phyloP scores from a whole-genome alignment of 2,888 invertebrate species.

The Allolobophora icterica region DNA sequence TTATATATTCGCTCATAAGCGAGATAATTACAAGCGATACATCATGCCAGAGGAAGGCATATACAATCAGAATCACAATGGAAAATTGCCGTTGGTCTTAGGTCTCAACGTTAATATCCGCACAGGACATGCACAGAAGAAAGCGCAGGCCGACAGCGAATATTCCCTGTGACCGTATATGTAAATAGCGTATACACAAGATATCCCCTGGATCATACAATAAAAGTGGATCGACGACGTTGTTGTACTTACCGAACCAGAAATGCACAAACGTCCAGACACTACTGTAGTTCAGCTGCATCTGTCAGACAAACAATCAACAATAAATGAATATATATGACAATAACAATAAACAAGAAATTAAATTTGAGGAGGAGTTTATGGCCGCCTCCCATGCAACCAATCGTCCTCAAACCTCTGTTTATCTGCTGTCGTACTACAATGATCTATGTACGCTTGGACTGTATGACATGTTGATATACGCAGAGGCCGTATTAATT shows the following conservation, averaged over 20 bases:
- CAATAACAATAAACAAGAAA: background rate
- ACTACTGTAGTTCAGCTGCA: background rate
- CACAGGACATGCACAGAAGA: background rate
- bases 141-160: background rate
- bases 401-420: background rate
- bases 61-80: background rate
- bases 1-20: background rate
- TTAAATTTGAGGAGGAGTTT: background rate
- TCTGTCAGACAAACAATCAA: constrained; percentile 2
- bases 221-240: background rate
- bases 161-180: background rate
- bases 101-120: background rate
- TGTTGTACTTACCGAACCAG: background rate
- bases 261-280: constrained; percentile 23
- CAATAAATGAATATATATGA: background rate
- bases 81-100: background rate
- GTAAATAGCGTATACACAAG: no score
- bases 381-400: background rate
- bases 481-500: no score
- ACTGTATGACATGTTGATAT: no score
- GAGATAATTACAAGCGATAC: background rate
- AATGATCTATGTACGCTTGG: no score
- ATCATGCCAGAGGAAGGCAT: background rate
- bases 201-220: background rate
- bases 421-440: background rate